phyloP scores from a whole-genome alignment of 1,140 invertebrate species.

The Procambarus clarkii region DNA sequence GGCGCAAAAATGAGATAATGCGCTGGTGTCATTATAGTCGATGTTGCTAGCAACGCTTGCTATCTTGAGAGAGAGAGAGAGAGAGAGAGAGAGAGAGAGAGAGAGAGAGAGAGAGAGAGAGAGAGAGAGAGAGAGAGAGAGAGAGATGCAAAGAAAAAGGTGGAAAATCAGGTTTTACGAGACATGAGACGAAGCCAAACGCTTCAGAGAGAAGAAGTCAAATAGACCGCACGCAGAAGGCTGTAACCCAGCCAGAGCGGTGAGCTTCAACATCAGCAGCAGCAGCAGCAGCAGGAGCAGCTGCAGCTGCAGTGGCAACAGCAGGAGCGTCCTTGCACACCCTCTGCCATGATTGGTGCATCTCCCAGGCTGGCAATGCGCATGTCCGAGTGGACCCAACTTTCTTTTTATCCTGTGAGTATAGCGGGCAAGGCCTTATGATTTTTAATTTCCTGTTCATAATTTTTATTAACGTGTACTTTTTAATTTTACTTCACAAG shows the following conservation, averaged over 20 bases:
- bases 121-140: not conserved
- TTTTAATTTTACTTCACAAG: slow-evolving; percentile 55
- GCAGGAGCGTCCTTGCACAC: not conserved
- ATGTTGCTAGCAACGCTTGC: too few species aligned
- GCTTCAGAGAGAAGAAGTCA: not conserved
- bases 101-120: too few species aligned
- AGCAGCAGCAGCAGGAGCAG: not conserved
- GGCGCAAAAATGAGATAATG: too few species aligned
- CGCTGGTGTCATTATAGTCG: too few species aligned
- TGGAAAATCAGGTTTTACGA: not conserved
- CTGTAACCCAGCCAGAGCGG: not conserved
- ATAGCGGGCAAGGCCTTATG: slow-evolving; percentile 49
- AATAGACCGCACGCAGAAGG: not conserved
- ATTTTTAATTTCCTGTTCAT: slow-evolving; percentile 53
- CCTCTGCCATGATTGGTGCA: slow-evolving; percentile 31
- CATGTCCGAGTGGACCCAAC: not conserved
- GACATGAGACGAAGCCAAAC: too few species aligned
- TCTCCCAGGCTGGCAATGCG: not conserved
- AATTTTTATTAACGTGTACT: slow-evolving; percentile 51
- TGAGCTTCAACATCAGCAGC: not conserved
- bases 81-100: too few species aligned
- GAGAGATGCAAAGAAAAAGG: not conserved
- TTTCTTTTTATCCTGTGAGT: slow-evolving; percentile 31
- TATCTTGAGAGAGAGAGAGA: too few species aligned
- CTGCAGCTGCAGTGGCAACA: not conserved